Percentiles rank a stretch among this genome's conserved stretches.
Evolutionary conservation across 2,888 invertebrate genomes (phyloP).

Genomic region (Sinodicranocentrus sp.): DNA sequence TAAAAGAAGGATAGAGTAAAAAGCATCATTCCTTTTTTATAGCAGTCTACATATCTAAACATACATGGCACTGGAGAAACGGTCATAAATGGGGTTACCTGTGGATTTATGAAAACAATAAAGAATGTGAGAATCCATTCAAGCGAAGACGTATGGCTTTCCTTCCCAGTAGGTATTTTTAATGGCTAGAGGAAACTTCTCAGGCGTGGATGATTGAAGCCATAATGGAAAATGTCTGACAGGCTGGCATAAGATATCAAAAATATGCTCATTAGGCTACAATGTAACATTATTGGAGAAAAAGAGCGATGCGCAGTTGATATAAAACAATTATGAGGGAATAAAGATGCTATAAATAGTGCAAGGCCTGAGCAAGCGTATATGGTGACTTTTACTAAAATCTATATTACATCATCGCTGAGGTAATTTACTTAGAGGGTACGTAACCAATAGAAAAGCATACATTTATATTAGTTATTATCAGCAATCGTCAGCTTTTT

Average conservation of each 20-base stretch:
- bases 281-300: neutral
- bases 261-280: slow-evolving; percentile 20
- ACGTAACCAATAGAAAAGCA: too few relatives aligned
- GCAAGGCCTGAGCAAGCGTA: too few relatives aligned
- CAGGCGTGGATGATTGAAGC: slow-evolving; percentile 48
- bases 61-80: neutral
- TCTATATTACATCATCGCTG: too few relatives aligned
- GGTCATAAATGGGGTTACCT: slow-evolving; percentile 52
- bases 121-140: slow-evolving; percentile 52
- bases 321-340: slow-evolving; percentile 11
- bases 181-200: slow-evolving; percentile 43
- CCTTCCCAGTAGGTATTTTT: slow-evolving; percentile 43
- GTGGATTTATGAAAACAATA: slow-evolving; percentile 59
- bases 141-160: slow-evolving; percentile 48
- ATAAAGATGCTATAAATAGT: neutral
- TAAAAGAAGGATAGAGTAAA: too few relatives aligned
- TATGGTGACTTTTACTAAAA: neutral
- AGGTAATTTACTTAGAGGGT: too few relatives aligned
- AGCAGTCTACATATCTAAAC: neutral
- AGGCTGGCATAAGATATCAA: neutral
- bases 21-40: neutral
- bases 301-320: neutral
- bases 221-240: slow-evolving; percentile 37
- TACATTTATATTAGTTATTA: too few relatives aligned
- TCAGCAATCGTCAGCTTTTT: too few relatives aligned